phyloP scores from a whole-genome alignment of 2,113 vertebrate genomes.

The Panthera leo region DNA sequence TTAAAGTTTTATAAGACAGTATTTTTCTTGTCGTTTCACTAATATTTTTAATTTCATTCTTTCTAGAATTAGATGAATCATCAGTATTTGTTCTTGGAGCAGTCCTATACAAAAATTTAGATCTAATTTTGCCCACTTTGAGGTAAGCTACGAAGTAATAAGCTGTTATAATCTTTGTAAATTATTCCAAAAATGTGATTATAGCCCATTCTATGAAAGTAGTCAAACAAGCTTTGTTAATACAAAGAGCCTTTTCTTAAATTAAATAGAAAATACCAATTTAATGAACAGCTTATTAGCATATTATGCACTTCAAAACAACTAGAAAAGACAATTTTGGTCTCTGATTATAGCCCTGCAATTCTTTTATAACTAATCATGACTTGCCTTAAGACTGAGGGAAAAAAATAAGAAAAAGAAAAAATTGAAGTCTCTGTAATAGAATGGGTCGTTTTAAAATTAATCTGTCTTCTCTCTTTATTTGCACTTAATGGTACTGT shows the following conservation, averaged over 20 bases:
- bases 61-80: slow-evolving; percentile 94
- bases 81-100: slow-evolving; percentile 98
- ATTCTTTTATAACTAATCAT: slow-evolving; percentile 62
- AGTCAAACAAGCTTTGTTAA: slow-evolving; percentile 4
- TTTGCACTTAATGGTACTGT: slow-evolving; percentile 50
- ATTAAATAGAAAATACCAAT: slow-evolving; percentile 24
- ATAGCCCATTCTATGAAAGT: slow-evolving; percentile 53
- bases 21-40: slow-evolving; percentile 48
- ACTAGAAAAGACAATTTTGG: slow-evolving; percentile 41
- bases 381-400: slow-evolving; percentile 20
- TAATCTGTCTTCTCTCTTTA: slow-evolving; percentile 42
- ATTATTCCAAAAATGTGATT: slow-evolving; percentile 42
- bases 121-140: slow-evolving; percentile 97
- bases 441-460: slow-evolving; percentile 44
- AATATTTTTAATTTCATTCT: slow-evolving; percentile 68
- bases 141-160: slow-evolving; percentile 89
- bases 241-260: slow-evolving; percentile 49
- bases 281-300: slow-evolving; percentile 60
- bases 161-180: slow-evolving; percentile 42
- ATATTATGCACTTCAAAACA: slow-evolving; percentile 59
- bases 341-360: slow-evolving; percentile 49
- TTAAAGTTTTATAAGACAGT: slow-evolving; percentile 29
- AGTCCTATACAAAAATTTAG: slow-evolving; percentile 98
- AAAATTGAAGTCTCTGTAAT: background rate
- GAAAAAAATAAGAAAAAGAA: background rate